phyloP scores from a whole-genome alignment of 2,797 vertebrate species.

The Miopithecus talapoin region DNA sequence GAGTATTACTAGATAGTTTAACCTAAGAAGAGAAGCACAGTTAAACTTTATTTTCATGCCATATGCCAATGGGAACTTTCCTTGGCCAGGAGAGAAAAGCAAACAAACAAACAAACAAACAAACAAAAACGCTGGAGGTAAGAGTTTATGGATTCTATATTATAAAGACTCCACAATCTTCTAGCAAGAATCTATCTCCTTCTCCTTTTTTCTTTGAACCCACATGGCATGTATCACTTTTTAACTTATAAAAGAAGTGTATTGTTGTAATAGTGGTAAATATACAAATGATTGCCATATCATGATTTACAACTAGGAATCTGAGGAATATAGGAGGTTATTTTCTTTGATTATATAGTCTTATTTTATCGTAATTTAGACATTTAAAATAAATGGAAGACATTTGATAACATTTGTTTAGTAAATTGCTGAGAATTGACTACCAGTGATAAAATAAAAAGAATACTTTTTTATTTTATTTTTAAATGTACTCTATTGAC shows the following conservation, averaged over 20 bases:
- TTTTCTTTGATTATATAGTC: conserved; percentile 46
- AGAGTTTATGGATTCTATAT: background rate
- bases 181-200: background rate
- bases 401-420: conserved; percentile 36
- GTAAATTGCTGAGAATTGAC: conserved; percentile 64
- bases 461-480: no score
- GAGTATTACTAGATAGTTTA: background rate
- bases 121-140: background rate
- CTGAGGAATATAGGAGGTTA: background rate
- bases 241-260: background rate
- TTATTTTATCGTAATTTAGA: conserved; percentile 31
- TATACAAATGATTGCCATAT: background rate
- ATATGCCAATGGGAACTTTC: background rate
- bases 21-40: background rate
- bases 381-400: conserved; percentile 51
- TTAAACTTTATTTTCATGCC: background rate
- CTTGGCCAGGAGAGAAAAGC: background rate
- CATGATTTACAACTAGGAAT: conserved; percentile 33
- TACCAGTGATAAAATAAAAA: conserved; percentile 65
- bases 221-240: background rate
- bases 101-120: no score
- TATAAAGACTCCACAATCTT: background rate
- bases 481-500: no score
- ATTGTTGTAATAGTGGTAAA: background rate
- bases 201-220: background rate